Base-by-base conservation (phyloP, 23 tunicate genomes). In the Styela clava region DNA sequence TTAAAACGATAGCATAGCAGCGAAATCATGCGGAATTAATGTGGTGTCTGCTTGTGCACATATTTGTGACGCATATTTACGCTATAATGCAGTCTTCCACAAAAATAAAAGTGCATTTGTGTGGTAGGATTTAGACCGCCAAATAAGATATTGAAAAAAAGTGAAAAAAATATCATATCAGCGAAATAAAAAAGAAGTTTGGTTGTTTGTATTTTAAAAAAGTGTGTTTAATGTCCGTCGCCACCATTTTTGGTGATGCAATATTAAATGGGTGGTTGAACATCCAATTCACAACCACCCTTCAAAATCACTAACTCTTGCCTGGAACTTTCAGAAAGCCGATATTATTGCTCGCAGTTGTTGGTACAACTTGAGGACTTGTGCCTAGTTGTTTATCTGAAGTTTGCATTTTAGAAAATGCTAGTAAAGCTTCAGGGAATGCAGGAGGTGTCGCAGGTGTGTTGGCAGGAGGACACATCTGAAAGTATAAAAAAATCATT, bases 401-500 rank as follows among this genome's bases (percentile, higher is more conserved):
- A 1, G 87, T 79, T 69, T 88, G 87, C 92, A 88, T 88, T 56
- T 83, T 88, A 26, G 92, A 88, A 61, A 88, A 83, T 20, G 79
- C 82, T 21, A 88, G 79, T 51, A 88, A 28, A 9, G 92, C 84
- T 35, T 88, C 92, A 0, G 92, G 92, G 61, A 88, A 88, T 9
- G 83, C 92, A 29, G 92, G 92, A 26, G 92, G 92, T 3, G 92
- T 88, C 2, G 92, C 92, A 24, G 92, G 92, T 33, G 92, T 88
- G 72, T 88, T 88, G 25, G 92, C 79, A 20, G 85, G 92, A 7
- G 92, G 87, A 35, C 84, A 68, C 87, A 88, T 72, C 92, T 88
- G 85, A 22, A 74, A 63, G 18, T 32, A 0, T 2, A 77, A 78
- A 18, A 34, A n/a, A 0, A 63, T 20, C 25, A 79, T 28, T 0